Evolutionary conservation across 2,888 invertebrate species (phyloP), one percentile per base, ranked within the genome.

Genomic region (Buathra laborator): DNA sequence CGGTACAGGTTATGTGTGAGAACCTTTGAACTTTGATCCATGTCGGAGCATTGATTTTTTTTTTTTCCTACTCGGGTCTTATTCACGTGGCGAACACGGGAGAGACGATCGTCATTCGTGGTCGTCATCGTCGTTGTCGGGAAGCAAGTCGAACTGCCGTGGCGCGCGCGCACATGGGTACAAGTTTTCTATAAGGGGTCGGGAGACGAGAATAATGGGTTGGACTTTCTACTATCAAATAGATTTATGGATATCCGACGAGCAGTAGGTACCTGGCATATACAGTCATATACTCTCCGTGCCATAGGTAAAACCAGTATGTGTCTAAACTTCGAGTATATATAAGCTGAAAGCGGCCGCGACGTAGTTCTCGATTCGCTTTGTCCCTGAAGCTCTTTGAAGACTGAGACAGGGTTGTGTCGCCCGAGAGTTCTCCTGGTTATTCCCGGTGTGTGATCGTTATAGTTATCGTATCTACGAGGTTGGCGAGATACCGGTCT

Each of bases 171-270:
- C 71, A 67, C 77, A 62, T 32, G 86, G 87, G 90, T 89, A 90
- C 90, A 90, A 89, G 88, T 91, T 90, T 37, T 88, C 85, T 87
- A 81, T 67, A 81, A 83, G 74, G 76, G 85, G 84, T 88, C 88
- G 89, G 85, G 88, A 37, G 37, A 85, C 86, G 88, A 89, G 90
- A 92, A 93, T 92, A 92, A 92, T 92, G 90, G 90, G 77, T 90
- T 88, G 90, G 89, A 93, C 93, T 93, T 93, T 93, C 93, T 93
- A 93, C 92, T 91, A 92, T 92, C 92, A 91, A 92, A 89, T 91
- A 92, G 93, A 93, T 93, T 93, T 93, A 93, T 93, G 92, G 91
- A 92, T 92, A 91, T 91, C 91, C 90, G 84, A 87, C 86, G 86
- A 80, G 84, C 67, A 72, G 53, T 44, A 48, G 78, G 56, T 51